Base-by-base conservation (phyloP, 1,140 invertebrate genomes). In the Drosophila nikananu region DNA sequence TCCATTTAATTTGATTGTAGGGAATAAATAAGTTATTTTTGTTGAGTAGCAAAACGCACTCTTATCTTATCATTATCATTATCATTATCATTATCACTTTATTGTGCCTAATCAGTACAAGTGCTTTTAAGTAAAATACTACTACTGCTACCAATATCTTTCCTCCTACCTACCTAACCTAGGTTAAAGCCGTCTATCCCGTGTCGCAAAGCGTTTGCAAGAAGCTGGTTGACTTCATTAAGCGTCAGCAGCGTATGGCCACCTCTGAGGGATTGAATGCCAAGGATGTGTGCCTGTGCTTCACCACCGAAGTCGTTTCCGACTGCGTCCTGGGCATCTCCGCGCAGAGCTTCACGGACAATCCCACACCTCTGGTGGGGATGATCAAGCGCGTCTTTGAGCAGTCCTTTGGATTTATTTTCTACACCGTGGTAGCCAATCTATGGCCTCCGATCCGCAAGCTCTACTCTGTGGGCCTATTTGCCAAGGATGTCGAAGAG, bases 221-320 rank as follows among this genome's bases (percentile, higher is more conserved):
- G 15, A 64, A 68, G 35, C 67, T 91, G 9, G 80, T 75, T 0
- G 76, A 87, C 0, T 86, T 61, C 10, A 77, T 87, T 8, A 80
- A 48, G 7, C 27, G 59, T 0, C 83, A 86, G 35, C 59, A 55
- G 4, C 62, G 63, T 13, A 82, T 86, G 64, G 83, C 80, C 15
- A 3, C 61, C 41, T 41, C 70, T 8, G 66, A 51, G 27, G 80
- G 80, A 0, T 4, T 89, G 2, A 63, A 86, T 73, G 42, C 64
- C 10, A 90, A 89, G 48, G 37, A 62, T 17, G 10, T 91, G 0
- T 92, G 90, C 32, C 60, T 81, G 1, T 86, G 87, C 76, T 94
- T 89, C 68, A 94, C 94, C 6, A 93, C 92, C 0, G 94, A 94
- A 42, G 92, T 94, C 1, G 93, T 94, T 1, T 92, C 94, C 1